These are phyloP conservation scores for Phoxinus phoxinus DNA, from an alignment of 2,113 vertebrate genomes.

Conservation along the genomic window DNA sequence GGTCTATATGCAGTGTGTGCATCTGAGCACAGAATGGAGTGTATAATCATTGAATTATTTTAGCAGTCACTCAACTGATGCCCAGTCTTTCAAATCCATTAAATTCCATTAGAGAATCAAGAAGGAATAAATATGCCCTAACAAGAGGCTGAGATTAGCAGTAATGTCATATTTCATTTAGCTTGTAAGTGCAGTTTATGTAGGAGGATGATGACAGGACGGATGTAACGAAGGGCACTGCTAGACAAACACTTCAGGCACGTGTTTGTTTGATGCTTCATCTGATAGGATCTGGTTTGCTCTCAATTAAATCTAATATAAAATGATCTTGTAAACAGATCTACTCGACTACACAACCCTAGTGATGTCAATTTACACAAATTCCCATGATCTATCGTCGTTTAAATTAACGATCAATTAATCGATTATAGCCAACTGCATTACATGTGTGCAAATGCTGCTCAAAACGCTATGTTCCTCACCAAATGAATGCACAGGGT, in stretches of 20 bases:
- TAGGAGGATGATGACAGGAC: slow-evolving; percentile 19
- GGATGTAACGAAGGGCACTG: neutral
- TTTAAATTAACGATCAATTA: too few relatives aligned
- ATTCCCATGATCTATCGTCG: too few relatives aligned
- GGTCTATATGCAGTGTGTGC: slow-evolving; percentile 38
- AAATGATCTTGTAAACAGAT: neutral
- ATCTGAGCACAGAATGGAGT: slow-evolving; percentile 47
- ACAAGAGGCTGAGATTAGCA: slow-evolving; percentile 48
- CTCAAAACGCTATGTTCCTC: too few relatives aligned
- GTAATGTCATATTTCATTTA: slow-evolving; percentile 49
- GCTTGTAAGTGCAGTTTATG: slow-evolving; percentile 40
- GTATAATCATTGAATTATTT: slow-evolving; percentile 60
- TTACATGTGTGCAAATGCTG: too few relatives aligned
- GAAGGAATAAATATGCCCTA: slow-evolving; percentile 47
- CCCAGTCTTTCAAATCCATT: slow-evolving; percentile 58
- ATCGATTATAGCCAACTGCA: too few relatives aligned
- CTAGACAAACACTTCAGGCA: slow-evolving; percentile 4
- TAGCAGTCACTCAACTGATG: slow-evolving; percentile 55
- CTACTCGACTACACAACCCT: neutral
- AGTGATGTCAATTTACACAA: too few relatives aligned
- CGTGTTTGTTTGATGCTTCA: neutral
- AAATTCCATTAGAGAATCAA: slow-evolving; percentile 62
- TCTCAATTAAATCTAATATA: neutral
- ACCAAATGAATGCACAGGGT: too few relatives aligned
- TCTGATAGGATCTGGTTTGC: neutral